Conservation (phyloP, 1,140 invertebrate species). For the Cotesia vestalis region DNA sequence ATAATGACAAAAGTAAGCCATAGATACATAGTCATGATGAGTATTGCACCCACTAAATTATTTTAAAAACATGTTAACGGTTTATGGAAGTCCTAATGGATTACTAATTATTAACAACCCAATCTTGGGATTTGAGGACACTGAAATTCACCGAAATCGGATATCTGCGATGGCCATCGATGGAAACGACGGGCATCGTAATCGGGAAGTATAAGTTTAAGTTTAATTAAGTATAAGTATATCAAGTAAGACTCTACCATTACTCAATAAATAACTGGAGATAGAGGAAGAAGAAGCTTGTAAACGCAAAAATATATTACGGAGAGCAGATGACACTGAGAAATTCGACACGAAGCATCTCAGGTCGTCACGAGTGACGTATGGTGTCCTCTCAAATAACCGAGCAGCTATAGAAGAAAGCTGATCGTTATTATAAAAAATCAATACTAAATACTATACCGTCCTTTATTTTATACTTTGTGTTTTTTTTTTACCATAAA, state of each 20-base stretch:
- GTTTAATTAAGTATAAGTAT: no score
- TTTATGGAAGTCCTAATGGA: no score
- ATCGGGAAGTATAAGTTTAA: no score
- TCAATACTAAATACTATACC: not conserved
- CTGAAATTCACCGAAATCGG: slow-evolving; percentile 34
- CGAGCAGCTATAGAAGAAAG: slow-evolving; percentile 5
- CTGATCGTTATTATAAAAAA: slow-evolving; percentile 12
- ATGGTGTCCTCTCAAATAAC: slow-evolving; percentile 31
- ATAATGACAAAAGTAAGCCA: no score
- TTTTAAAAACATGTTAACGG: no score
- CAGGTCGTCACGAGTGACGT: slow-evolving; percentile 21
- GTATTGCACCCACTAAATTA: no score
- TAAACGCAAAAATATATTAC: slow-evolving; percentile 13
- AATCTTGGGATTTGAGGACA: not conserved
- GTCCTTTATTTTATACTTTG: not conserved
- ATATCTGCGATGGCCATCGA: slow-evolving; percentile 40
- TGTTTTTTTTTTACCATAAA: not conserved
- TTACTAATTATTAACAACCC: no score
- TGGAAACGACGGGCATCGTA: slow-evolving; percentile 4
- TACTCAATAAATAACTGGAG: no score
- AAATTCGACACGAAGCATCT: slow-evolving; percentile 41
- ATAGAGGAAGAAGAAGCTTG: no score
- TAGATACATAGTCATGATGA: no score
- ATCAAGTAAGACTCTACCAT: no score
- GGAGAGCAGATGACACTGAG: slow-evolving; percentile 44